Percentiles rank a stretch among this genome's conserved stretches.
Conservation (phyloP, 2,888 invertebrate species). For the Andrena marginata region DNA sequence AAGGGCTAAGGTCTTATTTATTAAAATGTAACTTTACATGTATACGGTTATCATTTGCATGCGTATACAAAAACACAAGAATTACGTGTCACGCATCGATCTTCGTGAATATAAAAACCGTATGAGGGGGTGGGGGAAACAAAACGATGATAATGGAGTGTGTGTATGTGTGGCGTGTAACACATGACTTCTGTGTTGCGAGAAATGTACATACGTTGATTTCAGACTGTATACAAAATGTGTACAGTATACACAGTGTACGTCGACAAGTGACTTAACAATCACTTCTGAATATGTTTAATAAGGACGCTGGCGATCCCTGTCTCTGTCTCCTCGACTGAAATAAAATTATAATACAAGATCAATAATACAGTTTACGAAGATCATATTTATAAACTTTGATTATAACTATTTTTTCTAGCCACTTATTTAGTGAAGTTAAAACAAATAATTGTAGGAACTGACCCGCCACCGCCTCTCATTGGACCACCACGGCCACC, state of each 20-base stretch:
- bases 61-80: conserved; percentile 63
- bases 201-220: conserved; percentile 69
- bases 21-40: conserved; percentile 77
- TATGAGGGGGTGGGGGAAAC: conserved; percentile 55
- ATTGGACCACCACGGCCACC: conserved; percentile 86
- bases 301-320: conserved; percentile 86
- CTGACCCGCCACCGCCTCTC: conserved; percentile 86
- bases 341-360: conserved; percentile 61
- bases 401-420: neutral
- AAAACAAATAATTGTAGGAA: neutral
- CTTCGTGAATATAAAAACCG: conserved; percentile 68
- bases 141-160: conserved; percentile 63
- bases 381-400: too few relatives aligned
- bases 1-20: conserved; percentile 71
- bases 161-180: conserved; percentile 29
- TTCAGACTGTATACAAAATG: conserved; percentile 68
- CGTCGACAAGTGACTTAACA: conserved; percentile 24
- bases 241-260: conserved; percentile 53
- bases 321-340: conserved; percentile 85
- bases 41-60: conserved; percentile 62
- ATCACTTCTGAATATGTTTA: conserved; percentile 50
- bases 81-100: conserved; percentile 53
- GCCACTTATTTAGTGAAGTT: neutral
- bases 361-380: neutral
- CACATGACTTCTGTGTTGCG: conserved; percentile 55